Evolutionary conservation across 2,888 invertebrate species (phyloP), one percentile per base, ranked within the genome.

Genomic region (Cheilosia urbana): DNA sequence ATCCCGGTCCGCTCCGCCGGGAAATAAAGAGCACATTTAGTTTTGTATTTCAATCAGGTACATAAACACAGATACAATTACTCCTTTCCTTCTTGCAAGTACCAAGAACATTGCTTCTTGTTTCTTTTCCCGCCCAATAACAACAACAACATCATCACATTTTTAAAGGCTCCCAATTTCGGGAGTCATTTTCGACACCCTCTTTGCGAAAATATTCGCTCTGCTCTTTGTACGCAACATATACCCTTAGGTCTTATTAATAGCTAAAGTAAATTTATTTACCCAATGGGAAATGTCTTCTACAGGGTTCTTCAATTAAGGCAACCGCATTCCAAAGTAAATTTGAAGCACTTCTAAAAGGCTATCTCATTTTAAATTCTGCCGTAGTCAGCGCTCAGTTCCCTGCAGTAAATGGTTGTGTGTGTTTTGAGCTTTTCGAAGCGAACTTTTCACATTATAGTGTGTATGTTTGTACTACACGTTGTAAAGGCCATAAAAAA

Each of bases 261-360:
- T 62, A 47, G 45, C 30, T 65, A 37, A 34, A 49, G 21, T 49
- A 49, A 34, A 65, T 65, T 65, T 65, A 65, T 65, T 65, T 49
- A 49, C 63, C 63, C 47, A 49, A 49, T 65, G 63, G 63, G 63
- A 65, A 65, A 65, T 49, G 63, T 65, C 63, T 65, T 65, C 7
- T 65, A 65, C 63, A 65, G 63, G 63, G 34, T 65, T 65, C 63
- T 65, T 65, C 63, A 65, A 65, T 65, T 65, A 65, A 49, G 49
- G 49, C 13, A 49, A 49, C 63, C 63, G 63, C 63, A 65, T 65
- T 49, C 49, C 47, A 65, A 49, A 49, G 30, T 49, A 34, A 65
- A 49, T 65, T 49, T 34, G 13, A 47, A 63, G 47, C 19, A 47
- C 30, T 63, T 47, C 15, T 47, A 49, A 47, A 65, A 65, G 63